Percentiles rank a stretch among this genome's conserved stretches.
These are phyloP conservation scores for Marisa cornuarietis DNA, from an alignment of 1,140 invertebrate genomes.

Conservation along the genomic window DNA sequence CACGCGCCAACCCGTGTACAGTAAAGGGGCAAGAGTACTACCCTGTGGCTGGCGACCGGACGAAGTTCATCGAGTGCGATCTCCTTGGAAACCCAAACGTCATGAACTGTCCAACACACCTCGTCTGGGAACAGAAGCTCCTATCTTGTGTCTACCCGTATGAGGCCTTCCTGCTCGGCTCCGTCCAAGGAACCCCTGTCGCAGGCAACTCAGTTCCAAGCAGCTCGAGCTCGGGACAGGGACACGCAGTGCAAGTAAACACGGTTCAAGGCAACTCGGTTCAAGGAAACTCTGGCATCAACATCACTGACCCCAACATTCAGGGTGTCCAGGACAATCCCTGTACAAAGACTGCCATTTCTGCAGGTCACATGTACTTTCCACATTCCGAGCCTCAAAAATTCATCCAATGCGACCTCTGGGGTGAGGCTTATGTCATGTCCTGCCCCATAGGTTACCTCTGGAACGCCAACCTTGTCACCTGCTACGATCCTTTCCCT, in stretches of 20 bases:
- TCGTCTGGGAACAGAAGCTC: constrained; percentile 20
- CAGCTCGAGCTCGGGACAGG: no score
- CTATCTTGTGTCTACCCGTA: constrained; percentile 12
- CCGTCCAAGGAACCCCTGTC: no score
- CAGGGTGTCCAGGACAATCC: not conserved
- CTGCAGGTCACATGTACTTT: constrained; percentile 34
- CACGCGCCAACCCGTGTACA: constrained; percentile 37
- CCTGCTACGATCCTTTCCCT: constrained; percentile 34
- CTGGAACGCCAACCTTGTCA: constrained; percentile 39
- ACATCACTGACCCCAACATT: not conserved
- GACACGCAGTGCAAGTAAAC: no score
- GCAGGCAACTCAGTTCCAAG: no score
- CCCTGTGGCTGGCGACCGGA: constrained; percentile 23
- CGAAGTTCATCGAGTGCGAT: constrained; percentile 14
- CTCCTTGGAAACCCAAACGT: constrained; percentile 7
- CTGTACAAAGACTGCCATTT: constrained; percentile 13
- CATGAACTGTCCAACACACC: not conserved
- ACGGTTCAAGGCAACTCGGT: no score
- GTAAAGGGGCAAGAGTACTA: constrained; percentile 38
- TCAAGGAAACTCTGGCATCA: not conserved
- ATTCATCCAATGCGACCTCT: constrained; percentile 40
- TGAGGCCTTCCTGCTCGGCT: no score
- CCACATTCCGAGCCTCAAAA: constrained; percentile 30
- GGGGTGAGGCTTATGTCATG: constrained; percentile 29
- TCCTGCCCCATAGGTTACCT: constrained; percentile 36